A percentile compares a stretch with the other conserved stretches of the same genome.
Conservation (phyloP, 2,888 invertebrate species). For the Eucera pruinosa region DNA sequence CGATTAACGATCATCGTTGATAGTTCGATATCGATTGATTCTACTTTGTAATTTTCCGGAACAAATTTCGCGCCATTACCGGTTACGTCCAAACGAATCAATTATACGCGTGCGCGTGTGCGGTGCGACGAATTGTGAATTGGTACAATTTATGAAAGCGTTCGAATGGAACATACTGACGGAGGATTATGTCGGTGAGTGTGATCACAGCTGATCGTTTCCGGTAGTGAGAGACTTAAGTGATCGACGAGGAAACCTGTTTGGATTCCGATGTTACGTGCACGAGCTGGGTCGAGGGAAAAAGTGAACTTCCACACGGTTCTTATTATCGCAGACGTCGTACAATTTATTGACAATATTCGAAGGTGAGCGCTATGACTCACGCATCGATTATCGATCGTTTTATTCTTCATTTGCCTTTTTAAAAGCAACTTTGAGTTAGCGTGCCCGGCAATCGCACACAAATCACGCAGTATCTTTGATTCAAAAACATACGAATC, state of each 20-base stretch:
- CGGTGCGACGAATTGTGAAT: neutral
- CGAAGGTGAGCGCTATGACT: constrained; percentile 41
- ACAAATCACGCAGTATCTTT: too few relatives aligned
- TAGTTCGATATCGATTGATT: constrained; percentile 10
- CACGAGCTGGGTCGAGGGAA: constrained; percentile 22
- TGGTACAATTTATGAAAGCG: constrained; percentile 7
- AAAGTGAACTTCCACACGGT: constrained; percentile 42
- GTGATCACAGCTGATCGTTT: constrained; percentile 53
- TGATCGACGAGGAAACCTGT: constrained; percentile 47
- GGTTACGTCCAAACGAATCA: neutral
- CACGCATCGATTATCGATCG: constrained; percentile 39
- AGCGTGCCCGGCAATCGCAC: too few relatives aligned
- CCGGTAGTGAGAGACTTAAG: constrained; percentile 44
- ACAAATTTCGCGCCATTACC: neutral
- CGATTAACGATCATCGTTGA: too few relatives aligned
- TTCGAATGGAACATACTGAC: constrained; percentile 14
- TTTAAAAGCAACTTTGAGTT: constrained; percentile 1
- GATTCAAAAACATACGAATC: neutral
- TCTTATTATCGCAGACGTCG: constrained; percentile 16
- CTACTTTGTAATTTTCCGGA: neutral
- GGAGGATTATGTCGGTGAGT: constrained; percentile 9
- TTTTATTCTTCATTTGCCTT: neutral
- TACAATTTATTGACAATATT: constrained; percentile 18
- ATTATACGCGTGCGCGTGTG: neutral
- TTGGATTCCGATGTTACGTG: constrained; percentile 28